Evolutionary conservation across 2,888 invertebrate species (phyloP), one percentile per base, ranked within the genome.

Genomic region (Meloe dianella): DNA sequence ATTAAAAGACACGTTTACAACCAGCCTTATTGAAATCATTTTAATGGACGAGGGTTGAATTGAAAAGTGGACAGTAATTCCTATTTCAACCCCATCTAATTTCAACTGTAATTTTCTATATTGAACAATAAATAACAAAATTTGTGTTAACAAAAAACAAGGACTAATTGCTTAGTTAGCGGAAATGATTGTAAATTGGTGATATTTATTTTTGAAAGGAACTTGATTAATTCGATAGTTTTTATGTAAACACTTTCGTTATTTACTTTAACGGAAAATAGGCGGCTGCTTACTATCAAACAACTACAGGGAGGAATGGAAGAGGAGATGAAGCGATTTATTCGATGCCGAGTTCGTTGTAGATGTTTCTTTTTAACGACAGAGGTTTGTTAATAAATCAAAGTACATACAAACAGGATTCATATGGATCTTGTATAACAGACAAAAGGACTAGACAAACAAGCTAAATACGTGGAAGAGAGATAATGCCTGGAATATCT

Each of bases 21-120:
- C 41, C 58, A 68, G 67, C 57, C 69, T 66, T 67, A 71, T 69
- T 67, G 71, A 71, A 72, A 71, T 72, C 68, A 69, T 72, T 72
- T 71, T 67, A 65, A 62, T 66, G 62, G 59, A 68, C 64, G 65
- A 69, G 65, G 54, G 60, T 41, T 63, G 69, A 67, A 66, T 66
- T 61, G 63, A 65, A 41, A 29, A 57, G 57, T 63, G 27, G 58
- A 59, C 57, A 38, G 59, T 47, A 51, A 51, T 10, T 51, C 9
- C 24, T 20, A 38, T 60, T 60, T 4, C 41, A n/a, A 22, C n/a
- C 35, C 27, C 35, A 41, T 41, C n/a, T 17, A 22, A 51, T 51
- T 51, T 24, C 12, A 51, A 24, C 24, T 24, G 51, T 51, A 51
- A 51, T 51, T 51, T 51, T 12, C 51, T 12, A 24, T 51, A 51